A percentile compares a stretch with the other conserved stretches of the same genome.
phyloP scores from a whole-genome alignment of 2,888 invertebrate genomes.

The Caenorhabditis uteleia region DNA sequence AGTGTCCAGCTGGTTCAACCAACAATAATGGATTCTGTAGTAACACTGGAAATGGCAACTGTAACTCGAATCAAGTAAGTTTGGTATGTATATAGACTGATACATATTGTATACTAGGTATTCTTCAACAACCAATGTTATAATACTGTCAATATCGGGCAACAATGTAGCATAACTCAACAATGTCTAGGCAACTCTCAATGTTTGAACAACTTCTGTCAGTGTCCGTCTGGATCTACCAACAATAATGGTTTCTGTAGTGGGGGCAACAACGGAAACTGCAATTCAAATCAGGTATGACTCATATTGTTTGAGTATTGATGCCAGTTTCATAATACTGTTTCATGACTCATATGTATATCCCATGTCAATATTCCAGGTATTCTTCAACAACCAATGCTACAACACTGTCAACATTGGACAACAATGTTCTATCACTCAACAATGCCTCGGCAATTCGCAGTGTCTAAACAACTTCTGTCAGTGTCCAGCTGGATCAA shows the following conservation, averaged over 20 bases:
- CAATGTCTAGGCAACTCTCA: slow-evolving; percentile 45
- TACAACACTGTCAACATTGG: slow-evolving; percentile 40
- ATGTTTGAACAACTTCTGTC: slow-evolving; percentile 33
- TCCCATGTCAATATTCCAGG: no score
- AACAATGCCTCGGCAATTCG: slow-evolving; percentile 44
- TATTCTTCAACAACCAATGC: slow-evolving; percentile 14
- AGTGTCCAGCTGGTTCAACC: slow-evolving; percentile 26
- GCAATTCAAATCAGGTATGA: no score
- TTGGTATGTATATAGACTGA: no score
- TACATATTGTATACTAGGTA: slow-evolving; percentile 5
- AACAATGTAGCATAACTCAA: slow-evolving; percentile 40
- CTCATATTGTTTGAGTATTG: no score
- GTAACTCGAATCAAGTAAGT: slow-evolving; percentile 3
- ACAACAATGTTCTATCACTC: slow-evolving; percentile 39
- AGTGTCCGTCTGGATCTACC: slow-evolving; percentile 26
- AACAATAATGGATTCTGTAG: neutral
- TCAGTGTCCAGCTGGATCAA: slow-evolving; percentile 28
- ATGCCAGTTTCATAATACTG: no score
- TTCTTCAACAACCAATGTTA: slow-evolving; percentile 26
- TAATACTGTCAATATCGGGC: slow-evolving; percentile 39
- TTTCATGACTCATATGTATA: no score
- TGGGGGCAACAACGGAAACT: no score
- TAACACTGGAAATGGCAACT: neutral
- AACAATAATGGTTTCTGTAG: neutral
- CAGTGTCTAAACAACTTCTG: slow-evolving; percentile 29